A percentile compares a stretch with the other conserved stretches of the same genome.
These are phyloP conservation scores for Orthonyx spaldingii DNA, from an alignment of 2,113 vertebrate species.

Conservation along the genomic window DNA sequence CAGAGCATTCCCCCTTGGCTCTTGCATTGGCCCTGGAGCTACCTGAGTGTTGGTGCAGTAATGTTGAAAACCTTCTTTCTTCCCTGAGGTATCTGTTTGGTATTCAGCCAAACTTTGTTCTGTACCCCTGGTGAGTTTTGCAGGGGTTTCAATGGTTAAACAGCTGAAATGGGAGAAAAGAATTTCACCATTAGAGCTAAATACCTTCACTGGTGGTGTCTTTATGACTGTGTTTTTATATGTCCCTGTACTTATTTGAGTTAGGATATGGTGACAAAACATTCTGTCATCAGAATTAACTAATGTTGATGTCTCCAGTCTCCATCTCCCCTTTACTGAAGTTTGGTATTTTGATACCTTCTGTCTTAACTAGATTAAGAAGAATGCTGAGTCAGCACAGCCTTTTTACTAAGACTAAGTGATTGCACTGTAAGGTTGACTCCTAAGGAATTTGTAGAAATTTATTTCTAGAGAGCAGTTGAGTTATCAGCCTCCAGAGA, in stretches of 20 bases:
- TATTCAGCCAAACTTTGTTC: not conserved
- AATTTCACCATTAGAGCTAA: not conserved
- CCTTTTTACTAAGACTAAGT: not conserved
- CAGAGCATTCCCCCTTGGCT: not conserved
- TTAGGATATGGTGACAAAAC: not conserved
- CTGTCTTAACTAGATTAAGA: not conserved
- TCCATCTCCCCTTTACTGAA: not conserved
- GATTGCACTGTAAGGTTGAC: not conserved
- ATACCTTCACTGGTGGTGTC: not conserved
- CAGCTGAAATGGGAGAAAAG: not conserved
- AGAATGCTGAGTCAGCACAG: not conserved
- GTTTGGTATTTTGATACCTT: not conserved
- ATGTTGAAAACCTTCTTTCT: not conserved
- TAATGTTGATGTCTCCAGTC: not conserved
- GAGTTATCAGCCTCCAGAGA: not conserved
- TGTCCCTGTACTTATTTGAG: not conserved
- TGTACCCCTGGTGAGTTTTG: not conserved
- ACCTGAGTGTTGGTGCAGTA: not conserved
- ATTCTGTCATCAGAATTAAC: not conserved
- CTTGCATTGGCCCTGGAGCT: not conserved
- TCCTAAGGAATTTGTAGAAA: slow-evolving; percentile 1
- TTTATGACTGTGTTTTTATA: not conserved
- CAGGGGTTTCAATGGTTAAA: not conserved
- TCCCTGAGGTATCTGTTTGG: not conserved
- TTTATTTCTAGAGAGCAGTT: not conserved